These are phyloP conservation scores for Cariama cristata DNA, from an alignment of 2,113 vertebrate species.

Conservation along the genomic window DNA sequence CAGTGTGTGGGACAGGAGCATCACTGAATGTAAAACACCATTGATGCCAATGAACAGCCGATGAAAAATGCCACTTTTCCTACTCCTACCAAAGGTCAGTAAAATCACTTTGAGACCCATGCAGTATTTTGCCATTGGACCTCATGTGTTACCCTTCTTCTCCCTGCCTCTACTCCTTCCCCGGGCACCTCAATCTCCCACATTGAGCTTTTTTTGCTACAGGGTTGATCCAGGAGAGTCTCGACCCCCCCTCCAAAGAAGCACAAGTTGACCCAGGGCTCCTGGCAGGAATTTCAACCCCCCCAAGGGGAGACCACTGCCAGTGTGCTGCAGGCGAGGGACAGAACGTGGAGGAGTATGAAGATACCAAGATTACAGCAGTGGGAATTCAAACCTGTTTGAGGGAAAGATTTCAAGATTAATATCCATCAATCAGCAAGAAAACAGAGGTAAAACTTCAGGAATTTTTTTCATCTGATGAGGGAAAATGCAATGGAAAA, in stretches of 20 bases:
- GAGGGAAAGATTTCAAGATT: neutral
- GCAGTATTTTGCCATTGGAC: neutral
- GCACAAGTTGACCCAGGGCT: neutral
- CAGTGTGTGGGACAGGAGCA: neutral
- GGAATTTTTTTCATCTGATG: neutral
- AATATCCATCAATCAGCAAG: neutral
- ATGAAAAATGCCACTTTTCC: neutral
- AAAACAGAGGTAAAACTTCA: neutral
- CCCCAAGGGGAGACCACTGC: rapidly evolving
- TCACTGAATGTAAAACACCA: rapidly evolving
- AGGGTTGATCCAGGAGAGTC: rapidly evolving
- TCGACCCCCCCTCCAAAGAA: rapidly evolving
- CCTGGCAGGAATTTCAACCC: neutral
- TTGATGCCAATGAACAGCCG: rapidly evolving
- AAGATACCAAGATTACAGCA: too few species aligned
- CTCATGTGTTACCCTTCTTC: neutral
- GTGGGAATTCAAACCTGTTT: neutral
- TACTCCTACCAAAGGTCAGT: rapidly evolving
- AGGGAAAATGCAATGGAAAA: neutral
- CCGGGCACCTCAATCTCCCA: rapidly evolving
- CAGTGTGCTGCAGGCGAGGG: neutral
- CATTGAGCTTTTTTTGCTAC: rapidly evolving
- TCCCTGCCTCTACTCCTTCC: neutral
- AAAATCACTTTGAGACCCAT: neutral
- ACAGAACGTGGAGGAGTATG: neutral